Evolutionary conservation across 1,140 invertebrate genomes (phyloP), one percentile per base, ranked within the genome.

Genomic region (Schlechtendalia chinensis): DNA sequence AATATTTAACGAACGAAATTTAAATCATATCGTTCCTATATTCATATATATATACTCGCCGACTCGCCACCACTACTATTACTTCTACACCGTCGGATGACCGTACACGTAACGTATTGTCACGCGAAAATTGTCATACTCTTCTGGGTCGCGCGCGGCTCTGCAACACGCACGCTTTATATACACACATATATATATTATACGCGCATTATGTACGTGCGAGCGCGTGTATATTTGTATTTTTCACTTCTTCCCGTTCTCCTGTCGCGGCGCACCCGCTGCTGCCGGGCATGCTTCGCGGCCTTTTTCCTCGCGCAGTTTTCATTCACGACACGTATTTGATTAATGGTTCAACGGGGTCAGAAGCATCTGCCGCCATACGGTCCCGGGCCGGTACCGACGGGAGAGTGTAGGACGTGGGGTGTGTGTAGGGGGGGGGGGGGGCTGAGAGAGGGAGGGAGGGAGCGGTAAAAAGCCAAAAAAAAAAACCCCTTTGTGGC

Each of bases 291-390:
- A n/a, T 58, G 75, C 75, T 63, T 79, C 50, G 39, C 50, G 75
- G 75, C 75, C 75, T 79, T 79, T n/a, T 75, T 79, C 75, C 75
- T 79, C 27, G 75, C 50, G 75, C 39, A 79, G 75, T 79, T 79
- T 79, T 79, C 75, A 79, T 79, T 79, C 75, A 79, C 75, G 75
- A 79, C 75, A 79, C 75, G 75, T 79, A 61, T 79, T 79, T 79
- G 75, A 79, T 79, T 79, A 79, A 79, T 79, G 75, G 56, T 79
- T 63, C 75, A 79, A 79, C 75, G 75, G 75, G 58, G 75, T 79
- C 75, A 79, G 75, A 39, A 79, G 75, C 75, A 79, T 79, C 75
- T 79, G 75, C 75, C 75, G 56, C 59, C 59, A 77, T 77, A 77
- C 74, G 39, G n/a, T n/a, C 59, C 54, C 74, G 74, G 53, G 50